phyloP scores from a whole-genome alignment of 2,888 invertebrate species.

The Linnaemya vulpina region DNA sequence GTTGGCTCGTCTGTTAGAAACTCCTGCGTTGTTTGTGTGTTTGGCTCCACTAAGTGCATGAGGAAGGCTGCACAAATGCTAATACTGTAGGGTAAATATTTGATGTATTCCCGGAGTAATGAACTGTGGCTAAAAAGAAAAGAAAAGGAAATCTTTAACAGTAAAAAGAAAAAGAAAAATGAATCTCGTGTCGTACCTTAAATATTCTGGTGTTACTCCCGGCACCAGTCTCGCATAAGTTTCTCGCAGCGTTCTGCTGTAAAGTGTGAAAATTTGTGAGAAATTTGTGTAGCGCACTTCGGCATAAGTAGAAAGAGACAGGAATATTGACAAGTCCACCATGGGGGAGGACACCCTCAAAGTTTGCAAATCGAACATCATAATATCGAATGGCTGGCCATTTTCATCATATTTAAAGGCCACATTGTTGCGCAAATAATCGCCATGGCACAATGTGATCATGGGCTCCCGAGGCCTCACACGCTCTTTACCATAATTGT shows the following conservation, averaged over 20 bases:
- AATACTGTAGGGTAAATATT: constrained; percentile 77
- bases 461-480: constrained; percentile 79
- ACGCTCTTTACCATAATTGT: constrained; percentile 75
- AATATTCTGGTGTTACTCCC: constrained; percentile 75
- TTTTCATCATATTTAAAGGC: constrained; percentile 79
- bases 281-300: constrained; percentile 78
- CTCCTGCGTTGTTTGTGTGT: constrained; percentile 68
- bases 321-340: constrained; percentile 79
- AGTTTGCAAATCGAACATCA: constrained; percentile 83
- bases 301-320: constrained; percentile 77
- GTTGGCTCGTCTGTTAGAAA: constrained; percentile 65
- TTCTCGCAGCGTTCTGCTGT: constrained; percentile 75
- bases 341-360: constrained; percentile 81
- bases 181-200: constrained; percentile 76
- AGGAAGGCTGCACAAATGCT: constrained; percentile 77
- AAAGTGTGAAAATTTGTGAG: constrained; percentile 78
- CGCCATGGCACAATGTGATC: constrained; percentile 81
- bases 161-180: neutral
- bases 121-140: constrained; percentile 75
- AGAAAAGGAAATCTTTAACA: neutral
- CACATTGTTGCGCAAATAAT: constrained; percentile 82
- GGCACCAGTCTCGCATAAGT: constrained; percentile 60
- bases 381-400: constrained; percentile 76
- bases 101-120: constrained; percentile 79
- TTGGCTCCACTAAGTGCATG: constrained; percentile 75